phyloP scores from a whole-genome alignment of 2,888 invertebrate genomes.

The Mythimna pallens region DNA sequence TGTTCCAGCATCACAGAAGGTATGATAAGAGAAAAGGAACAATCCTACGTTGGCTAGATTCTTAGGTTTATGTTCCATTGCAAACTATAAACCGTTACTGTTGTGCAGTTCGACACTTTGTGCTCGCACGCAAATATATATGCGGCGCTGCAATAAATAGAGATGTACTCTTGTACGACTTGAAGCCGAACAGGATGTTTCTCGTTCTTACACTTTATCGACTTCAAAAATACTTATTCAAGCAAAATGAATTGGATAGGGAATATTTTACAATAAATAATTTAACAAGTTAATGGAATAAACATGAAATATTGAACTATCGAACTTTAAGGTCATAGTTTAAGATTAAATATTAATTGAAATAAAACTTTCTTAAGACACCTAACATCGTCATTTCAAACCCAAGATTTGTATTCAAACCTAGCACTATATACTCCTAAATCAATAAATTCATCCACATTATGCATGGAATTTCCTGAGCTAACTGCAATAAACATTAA shows the following conservation, averaged over 20 bases:
- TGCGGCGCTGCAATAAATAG: conserved; percentile 37
- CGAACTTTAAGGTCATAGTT: not conserved
- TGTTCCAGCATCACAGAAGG: not conserved
- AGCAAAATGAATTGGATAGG: not conserved
- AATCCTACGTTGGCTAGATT: conserved; percentile 18
- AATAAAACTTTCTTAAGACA: not conserved
- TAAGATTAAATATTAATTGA: conserved; percentile 23
- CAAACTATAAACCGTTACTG: conserved; percentile 46
- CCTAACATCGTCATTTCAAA: not conserved
- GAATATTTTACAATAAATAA: not conserved
- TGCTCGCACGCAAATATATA: conserved; percentile 14
- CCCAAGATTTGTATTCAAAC: conserved; percentile 10
- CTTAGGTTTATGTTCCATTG: conserved; percentile 38
- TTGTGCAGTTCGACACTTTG: conserved; percentile 31
- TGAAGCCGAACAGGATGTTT: conserved; percentile 19
- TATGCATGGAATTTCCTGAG: conserved; percentile 47
- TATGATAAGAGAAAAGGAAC: conserved; percentile 19
- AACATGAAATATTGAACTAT: not conserved
- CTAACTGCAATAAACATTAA: conserved; percentile 46
- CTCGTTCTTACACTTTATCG: not conserved
- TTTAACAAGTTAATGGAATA: not conserved
- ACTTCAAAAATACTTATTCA: not conserved
- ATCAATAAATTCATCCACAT: conserved; percentile 39
- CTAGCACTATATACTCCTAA: not conserved
- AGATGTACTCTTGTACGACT: conserved; percentile 1